Base-by-base conservation (phyloP, 2,797 vertebrate species). In the Clarias pachynema region DNA sequence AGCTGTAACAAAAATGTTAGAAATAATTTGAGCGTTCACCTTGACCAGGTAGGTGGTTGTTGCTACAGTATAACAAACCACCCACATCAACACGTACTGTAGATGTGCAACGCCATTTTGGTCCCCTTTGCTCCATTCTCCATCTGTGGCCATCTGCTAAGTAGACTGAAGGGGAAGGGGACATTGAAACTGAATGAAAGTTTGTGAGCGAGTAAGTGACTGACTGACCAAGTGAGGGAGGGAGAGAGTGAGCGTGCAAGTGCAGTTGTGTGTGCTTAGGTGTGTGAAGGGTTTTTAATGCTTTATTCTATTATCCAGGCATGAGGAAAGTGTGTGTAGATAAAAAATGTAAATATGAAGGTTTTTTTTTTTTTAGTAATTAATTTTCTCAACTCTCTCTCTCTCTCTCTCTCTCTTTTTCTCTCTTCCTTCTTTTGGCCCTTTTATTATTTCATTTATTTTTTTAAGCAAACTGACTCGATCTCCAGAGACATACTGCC, bases 121-220 rank as follows among this genome's bases (percentile, higher is more conserved):
- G 89, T 92, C 92, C 86, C 84, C 57, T 49, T 77, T 85, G 83
- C 89, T 89, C 86, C 84, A 87, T 88, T 92, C 85, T 88, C 86
- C 90, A 92, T 92, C 90, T 92, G 89, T 86, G 83, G 84, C 92
- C 93, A 94, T 93, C 92, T 85, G 87, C 79, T 84, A 65, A 66
- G 20, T 63, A 85, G 26, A 85, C 77, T 87, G 73, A 86, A 72
- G 34, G 78, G 74, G 56, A 75, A 24, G 80, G 82, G 37, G 84
- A 59, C 79, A 85, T 56, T 72, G 37, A 40, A 72, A 79, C 69
- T 56, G 44, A 57, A 63, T 56, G 7, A 3, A 15, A 16, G 40
- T n/a, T 44, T 16, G 69, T 44, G 4, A 68, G 15, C 86, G 59
- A 85, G 56, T 24, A 34, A 24, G 56, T 37, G 53, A 15, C 22